A percentile compares a stretch with the other conserved stretches of the same genome.
Evolutionary conservation across 2,888 invertebrate genomes (phyloP).

Genomic region (Ptychoptera albimana): DNA sequence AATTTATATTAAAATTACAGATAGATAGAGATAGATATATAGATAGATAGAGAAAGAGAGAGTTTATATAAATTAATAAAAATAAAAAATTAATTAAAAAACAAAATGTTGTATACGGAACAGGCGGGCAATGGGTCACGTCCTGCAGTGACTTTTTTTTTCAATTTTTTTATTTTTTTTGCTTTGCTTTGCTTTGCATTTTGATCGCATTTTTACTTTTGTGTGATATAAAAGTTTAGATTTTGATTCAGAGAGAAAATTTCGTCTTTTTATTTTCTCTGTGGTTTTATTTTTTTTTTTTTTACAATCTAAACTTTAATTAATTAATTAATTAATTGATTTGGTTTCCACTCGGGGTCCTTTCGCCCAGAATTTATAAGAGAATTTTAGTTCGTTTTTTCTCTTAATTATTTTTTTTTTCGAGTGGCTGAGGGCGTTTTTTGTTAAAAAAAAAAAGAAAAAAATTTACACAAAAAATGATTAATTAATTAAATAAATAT

Average conservation of each 20-base stretch:
- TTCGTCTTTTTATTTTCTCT: background rate
- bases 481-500: background rate
- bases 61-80: too few relatives aligned
- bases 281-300: slow-evolving; percentile 1
- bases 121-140: slow-evolving; percentile 45
- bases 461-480: background rate
- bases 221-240: too few relatives aligned
- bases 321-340: slow-evolving; percentile 31
- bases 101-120: slow-evolving; percentile 5
- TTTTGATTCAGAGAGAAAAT: too few relatives aligned
- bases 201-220: too few relatives aligned
- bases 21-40: too few relatives aligned
- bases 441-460: background rate
- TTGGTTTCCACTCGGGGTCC: slow-evolving; percentile 66
- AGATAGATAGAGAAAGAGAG: too few relatives aligned
- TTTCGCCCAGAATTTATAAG: slow-evolving; percentile 17
- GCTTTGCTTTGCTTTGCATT: background rate
- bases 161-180: slow-evolving; percentile 8
- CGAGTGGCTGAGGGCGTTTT: background rate
- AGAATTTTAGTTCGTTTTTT: background rate
- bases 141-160: slow-evolving; percentile 47
- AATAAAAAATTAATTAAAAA: background rate
- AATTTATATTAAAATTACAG: too few relatives aligned
- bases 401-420: background rate
- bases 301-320: slow-evolving; percentile 20